phyloP scores from a whole-genome alignment of 2,113 vertebrate genomes.

The Felis chaus region DNA sequence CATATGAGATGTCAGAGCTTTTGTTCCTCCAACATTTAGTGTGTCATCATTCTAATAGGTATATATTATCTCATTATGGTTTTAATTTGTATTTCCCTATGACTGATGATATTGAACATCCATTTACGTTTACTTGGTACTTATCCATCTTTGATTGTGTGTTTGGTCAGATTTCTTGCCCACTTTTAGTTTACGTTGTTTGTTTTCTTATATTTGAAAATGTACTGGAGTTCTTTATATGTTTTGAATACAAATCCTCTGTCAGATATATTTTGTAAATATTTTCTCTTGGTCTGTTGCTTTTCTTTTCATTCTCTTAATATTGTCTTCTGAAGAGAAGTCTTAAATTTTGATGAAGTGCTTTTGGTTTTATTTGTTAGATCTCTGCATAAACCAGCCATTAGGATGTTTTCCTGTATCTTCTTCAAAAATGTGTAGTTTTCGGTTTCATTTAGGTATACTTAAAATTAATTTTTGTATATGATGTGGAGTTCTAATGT shows the following conservation, averaged over 20 bases:
- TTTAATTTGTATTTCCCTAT: neutral
- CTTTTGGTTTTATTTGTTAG: neutral
- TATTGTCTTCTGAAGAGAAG: neutral
- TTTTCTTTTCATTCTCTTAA: slow-evolving; percentile 21
- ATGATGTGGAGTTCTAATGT: neutral
- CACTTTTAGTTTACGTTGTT: neutral
- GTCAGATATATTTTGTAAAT: neutral
- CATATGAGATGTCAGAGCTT: neutral
- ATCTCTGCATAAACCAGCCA: neutral
- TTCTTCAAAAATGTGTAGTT: neutral
- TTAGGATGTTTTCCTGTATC: neutral
- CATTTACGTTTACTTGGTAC: neutral
- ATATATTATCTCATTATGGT: neutral
- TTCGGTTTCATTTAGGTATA: neutral
- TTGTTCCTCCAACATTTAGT: neutral
- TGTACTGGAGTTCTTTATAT: neutral
- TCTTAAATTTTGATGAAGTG: neutral
- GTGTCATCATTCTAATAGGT: neutral
- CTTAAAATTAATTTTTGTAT: neutral
- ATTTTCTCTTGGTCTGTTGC: neutral
- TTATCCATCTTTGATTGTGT: neutral
- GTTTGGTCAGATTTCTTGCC: neutral
- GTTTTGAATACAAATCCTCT: neutral
- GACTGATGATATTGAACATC: neutral
- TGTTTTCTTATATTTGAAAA: neutral